These are phyloP conservation scores for Gymnothorax reevesii DNA, from an alignment of 2,797 vertebrate genomes.

Conservation along the genomic window DNA sequence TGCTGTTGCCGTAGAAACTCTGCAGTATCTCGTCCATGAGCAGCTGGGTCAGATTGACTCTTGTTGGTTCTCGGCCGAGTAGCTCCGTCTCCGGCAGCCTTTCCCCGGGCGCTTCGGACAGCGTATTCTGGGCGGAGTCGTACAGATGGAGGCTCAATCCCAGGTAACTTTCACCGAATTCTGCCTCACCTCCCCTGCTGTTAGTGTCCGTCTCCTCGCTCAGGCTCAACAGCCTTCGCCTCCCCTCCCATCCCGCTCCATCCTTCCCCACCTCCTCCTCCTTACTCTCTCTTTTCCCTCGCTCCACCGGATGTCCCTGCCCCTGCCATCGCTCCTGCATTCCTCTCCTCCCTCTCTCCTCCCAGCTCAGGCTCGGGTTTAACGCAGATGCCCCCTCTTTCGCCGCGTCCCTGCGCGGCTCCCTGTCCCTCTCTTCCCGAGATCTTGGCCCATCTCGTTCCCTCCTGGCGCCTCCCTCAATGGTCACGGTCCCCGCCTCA, in stretches of 20 bases:
- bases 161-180: background rate
- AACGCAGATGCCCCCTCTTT: background rate
- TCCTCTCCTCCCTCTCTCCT: conserved; percentile 58
- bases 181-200: background rate
- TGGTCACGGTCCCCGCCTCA: conserved; percentile 46
- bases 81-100: background rate
- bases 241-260: conserved; percentile 57
- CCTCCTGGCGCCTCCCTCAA: conserved; percentile 44
- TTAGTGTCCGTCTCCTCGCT: conserved; percentile 48
- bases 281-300: conserved; percentile 26
- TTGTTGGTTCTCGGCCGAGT: background rate
- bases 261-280: conserved; percentile 42
- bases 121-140: conserved; percentile 21
- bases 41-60: conserved; percentile 3
- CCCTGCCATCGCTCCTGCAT: conserved; percentile 63
- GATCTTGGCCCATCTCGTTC: conserved; percentile 48
- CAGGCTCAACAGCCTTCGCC: conserved; percentile 67
- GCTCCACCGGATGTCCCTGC: background rate
- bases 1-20: conserved; percentile 42
- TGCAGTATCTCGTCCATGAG: background rate
- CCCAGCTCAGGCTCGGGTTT: conserved; percentile 33
- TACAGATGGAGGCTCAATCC: background rate
- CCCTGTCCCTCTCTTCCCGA: conserved; percentile 48
- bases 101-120: background rate
- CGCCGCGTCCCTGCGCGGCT: conserved; percentile 52